Percentiles rank a stretch among this genome's conserved stretches.
Conservation (phyloP, 2,113 vertebrate species). For the Neolamprologus toae region DNA sequence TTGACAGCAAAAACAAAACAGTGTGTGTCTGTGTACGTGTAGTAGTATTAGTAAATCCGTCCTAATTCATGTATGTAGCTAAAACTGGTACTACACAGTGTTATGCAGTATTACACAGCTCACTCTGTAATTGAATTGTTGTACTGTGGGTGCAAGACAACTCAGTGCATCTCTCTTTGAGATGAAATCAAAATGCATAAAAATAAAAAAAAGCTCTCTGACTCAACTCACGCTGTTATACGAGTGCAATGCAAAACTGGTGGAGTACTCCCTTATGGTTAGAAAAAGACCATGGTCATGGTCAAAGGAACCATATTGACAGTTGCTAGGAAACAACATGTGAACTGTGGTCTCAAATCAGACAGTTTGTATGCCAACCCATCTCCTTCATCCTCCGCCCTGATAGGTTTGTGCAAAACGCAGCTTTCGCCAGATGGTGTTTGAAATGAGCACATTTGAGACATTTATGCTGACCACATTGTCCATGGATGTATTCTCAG, state of each 20-base stretch:
- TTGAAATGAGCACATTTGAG: neutral
- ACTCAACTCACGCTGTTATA: neutral
- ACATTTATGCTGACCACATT: neutral
- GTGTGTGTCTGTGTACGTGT: neutral
- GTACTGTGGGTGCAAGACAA: neutral
- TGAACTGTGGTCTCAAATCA: neutral
- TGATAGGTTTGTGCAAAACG: neutral
- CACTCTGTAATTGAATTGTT: neutral
- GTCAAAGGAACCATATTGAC: neutral
- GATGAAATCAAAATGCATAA: neutral
- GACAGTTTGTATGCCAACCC: neutral
- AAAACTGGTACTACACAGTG: neutral
- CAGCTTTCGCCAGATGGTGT: neutral
- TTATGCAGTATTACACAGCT: neutral
- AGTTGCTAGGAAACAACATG: slow-evolving; percentile 11
- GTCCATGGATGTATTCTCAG: neutral
- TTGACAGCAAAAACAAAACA: neutral
- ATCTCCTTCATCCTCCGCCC: neutral
- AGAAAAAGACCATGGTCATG: neutral
- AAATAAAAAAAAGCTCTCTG: neutral
- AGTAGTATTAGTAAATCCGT: neutral
- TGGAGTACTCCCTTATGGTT: neutral
- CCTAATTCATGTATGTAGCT: neutral
- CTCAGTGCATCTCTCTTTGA: neutral
- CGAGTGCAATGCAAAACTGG: neutral